Base-by-base conservation (phyloP, 2,113 vertebrate species). In the Cyprinodon tularosa region DNA sequence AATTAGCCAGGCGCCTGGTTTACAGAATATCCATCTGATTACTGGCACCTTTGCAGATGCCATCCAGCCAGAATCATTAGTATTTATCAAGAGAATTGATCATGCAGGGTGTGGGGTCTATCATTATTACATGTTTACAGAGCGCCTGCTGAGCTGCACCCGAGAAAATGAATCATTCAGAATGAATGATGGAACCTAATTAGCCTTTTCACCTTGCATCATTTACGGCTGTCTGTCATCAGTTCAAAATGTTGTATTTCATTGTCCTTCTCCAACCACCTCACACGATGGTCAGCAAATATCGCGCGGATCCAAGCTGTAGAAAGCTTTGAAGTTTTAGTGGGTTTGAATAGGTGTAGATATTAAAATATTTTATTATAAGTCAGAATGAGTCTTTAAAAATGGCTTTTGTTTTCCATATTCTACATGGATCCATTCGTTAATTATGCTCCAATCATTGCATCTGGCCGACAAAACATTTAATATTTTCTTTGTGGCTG, bases 81-180 rank as follows among this genome's bases (percentile, higher is more conserved):
- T 75, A 73, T 82, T 83, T 78, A 84, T 89, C 71, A 80, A 65
- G 84, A 62, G 68, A 72, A 88, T 38, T 72, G 71, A 91, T 89
- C 68, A 71, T 14, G 12, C 73, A 38, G 68, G 36, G 10, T 71
- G 84, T 8, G 76, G 50, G 72, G 71, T 81, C 29, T 64, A 62
- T 72, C 68, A 72, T 84, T 72, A 76, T 84, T 59, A 57, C 70
- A 72, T 67, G 72, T 88, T 85, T 66, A 68, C 57, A 53, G 63
- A n/a, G 74, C 80, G 53, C 39, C 66, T 45, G 77, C 78, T 74
- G 72, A 66, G 80, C 82, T 72, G 50, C 3, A 78, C 63, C 62
- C 45, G 70, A 81, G 67, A 60, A 10, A 66, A 74, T 42, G n/a
- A 63, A 63, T 63, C 45, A 68, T 62, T 64, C 63, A 38, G 85